Conservation (phyloP, 2,797 vertebrate species). For the Platyrinchus mystaceus region DNA sequence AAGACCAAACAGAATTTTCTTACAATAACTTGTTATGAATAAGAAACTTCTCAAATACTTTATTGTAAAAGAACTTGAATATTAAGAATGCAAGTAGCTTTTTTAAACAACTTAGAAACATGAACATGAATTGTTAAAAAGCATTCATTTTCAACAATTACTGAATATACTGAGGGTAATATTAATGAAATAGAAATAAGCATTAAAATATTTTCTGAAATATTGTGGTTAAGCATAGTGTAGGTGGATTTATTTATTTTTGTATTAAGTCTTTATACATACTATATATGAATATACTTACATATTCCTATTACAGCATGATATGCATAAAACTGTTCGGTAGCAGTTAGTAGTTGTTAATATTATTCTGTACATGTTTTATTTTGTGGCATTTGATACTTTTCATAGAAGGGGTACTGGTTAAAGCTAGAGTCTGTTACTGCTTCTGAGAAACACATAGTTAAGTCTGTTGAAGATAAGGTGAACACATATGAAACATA, state of each 20-base stretch:
- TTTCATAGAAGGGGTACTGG: not conserved
- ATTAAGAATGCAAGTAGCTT: not conserved
- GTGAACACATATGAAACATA: not conserved
- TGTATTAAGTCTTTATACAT: not conserved
- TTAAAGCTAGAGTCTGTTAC: not conserved
- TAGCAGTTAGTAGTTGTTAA: not conserved
- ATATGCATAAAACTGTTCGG: not conserved
- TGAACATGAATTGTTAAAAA: not conserved
- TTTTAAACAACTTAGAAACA: not conserved
- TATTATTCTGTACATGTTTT: not conserved
- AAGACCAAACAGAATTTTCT: not conserved
- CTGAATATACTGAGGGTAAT: not conserved
- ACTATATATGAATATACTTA: not conserved
- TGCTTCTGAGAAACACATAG: not conserved
- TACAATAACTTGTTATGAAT: not conserved
- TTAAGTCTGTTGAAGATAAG: not conserved
- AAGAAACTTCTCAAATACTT: not conserved
- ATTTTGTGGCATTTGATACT: not conserved
- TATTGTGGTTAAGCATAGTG: not conserved
- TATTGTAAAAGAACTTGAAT: not conserved
- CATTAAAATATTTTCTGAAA: not conserved
- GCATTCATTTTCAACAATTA: not conserved
- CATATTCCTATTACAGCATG: not conserved
- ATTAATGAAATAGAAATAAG: not conserved
- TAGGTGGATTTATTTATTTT: not conserved